Evolutionary conservation across 2,113 vertebrate genomes (phyloP).

Genomic region (Spea multiplicata): DNA sequence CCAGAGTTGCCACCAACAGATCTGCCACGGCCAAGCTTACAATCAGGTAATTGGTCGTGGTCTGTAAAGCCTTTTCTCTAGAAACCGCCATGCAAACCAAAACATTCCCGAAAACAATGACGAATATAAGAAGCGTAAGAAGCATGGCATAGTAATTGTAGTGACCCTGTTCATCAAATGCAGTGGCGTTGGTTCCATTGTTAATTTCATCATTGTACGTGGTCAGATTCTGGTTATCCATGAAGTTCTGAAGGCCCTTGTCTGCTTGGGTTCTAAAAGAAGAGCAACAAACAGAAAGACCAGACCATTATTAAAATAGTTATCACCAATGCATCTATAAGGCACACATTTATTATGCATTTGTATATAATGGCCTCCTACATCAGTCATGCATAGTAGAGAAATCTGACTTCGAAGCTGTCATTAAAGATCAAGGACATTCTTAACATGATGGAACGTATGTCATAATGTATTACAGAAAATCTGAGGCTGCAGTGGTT

Average conservation of each 20-base stretch:
- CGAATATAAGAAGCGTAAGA: slow-evolving; percentile 91
- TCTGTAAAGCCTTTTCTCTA: slow-evolving; percentile 92
- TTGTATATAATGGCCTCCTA: too few species aligned
- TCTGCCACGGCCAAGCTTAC: slow-evolving; percentile 95
- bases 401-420: too few species aligned
- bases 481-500: too few species aligned
- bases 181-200: slow-evolving; percentile 78
- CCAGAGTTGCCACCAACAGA: slow-evolving; percentile 88
- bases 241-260: slow-evolving; percentile 62
- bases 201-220: slow-evolving; percentile 78
- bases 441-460: too few species aligned
- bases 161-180: slow-evolving; percentile 65
- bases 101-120: slow-evolving; percentile 96
- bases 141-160: slow-evolving; percentile 98
- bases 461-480: too few species aligned
- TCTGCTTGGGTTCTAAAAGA: slow-evolving; percentile 54
- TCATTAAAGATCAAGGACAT: too few species aligned
- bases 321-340: too few species aligned
- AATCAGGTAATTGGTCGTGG: slow-evolving; percentile 98
- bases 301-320: too few species aligned
- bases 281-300: slow-evolving; percentile 20
- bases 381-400: too few species aligned
- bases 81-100: slow-evolving; percentile 97
- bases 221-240: slow-evolving; percentile 90
- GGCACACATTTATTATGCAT: too few species aligned